A percentile compares a stretch with the other conserved stretches of the same genome.
Evolutionary conservation across 2,113 vertebrate species (phyloP).

Genomic region (Rhipidura dahli): DNA sequence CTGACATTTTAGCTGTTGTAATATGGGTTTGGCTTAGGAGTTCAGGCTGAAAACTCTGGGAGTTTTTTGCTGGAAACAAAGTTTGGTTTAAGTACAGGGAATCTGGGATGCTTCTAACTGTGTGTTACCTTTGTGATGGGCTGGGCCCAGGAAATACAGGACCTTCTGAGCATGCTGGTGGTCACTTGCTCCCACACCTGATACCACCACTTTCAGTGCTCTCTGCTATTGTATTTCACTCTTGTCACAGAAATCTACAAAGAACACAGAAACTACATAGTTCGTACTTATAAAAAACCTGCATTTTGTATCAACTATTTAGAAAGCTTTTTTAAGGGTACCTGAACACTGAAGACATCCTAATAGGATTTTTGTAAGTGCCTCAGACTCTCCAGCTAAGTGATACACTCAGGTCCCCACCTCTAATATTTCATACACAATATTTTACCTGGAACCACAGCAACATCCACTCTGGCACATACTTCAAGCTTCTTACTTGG

Average conservation of each 20-base stretch:
- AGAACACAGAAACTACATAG: not conserved
- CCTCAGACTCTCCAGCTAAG: not conserved
- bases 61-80: not conserved
- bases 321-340: not conserved
- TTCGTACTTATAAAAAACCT: not conserved
- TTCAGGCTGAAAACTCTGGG: not conserved
- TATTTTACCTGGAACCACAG: not conserved
- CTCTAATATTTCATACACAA: not conserved
- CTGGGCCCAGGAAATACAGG: not conserved
- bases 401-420: not conserved
- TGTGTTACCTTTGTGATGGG: not conserved
- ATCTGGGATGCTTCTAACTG: fast-evolving
- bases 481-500: not conserved
- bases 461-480: not conserved
- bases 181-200: not conserved
- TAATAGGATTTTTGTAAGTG: not conserved
- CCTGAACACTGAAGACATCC: not conserved
- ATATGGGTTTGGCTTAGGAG: not conserved
- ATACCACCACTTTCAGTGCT: not conserved
- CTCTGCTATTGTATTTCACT: not conserved
- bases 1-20: not conserved
- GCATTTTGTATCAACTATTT: not conserved
- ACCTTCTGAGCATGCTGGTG: not conserved
- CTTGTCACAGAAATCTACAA: not conserved
- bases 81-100: not conserved